Evolutionary conservation across 2,113 vertebrate genomes (phyloP).

Genomic region (human (Homo sapiens)): GRCh38 chr5:60390001-60390500

Average conservation of each 20-base stretch:
- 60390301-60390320: neutral
- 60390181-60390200: neutral
- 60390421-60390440: neutral
- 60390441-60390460: neutral
- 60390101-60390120: neutral
- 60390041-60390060: neutral
- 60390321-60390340: neutral
- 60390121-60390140: neutral
- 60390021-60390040: neutral
- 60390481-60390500: conserved; percentile 12
- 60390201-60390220: neutral
- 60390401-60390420: neutral
- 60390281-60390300: neutral
- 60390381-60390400: neutral
- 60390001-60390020: neutral
- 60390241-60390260: neutral
- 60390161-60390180: neutral
- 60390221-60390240: neutral
- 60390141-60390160: neutral
- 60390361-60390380: neutral
- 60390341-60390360: neutral
- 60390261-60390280: neutral
- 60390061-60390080: neutral
- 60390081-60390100: neutral
- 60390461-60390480: conserved; percentile 18